These are phyloP conservation scores for Pelecanoides urinatrix DNA, from an alignment of 2,113 vertebrate genomes.

Conservation along the genomic window DNA sequence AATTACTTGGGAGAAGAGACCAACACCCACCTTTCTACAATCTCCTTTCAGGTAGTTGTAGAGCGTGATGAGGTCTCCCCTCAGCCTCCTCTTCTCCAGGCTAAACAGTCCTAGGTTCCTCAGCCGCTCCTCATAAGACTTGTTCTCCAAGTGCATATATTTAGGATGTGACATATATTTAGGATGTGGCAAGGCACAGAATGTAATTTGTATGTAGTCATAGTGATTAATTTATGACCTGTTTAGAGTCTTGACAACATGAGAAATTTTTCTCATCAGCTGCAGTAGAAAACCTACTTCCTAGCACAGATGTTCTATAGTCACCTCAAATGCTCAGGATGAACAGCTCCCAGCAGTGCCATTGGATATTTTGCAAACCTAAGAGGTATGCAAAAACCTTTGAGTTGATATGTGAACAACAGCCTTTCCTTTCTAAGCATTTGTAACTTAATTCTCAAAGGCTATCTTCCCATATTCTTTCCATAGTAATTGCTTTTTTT, in stretches of 20 bases:
- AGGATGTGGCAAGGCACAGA: not conserved
- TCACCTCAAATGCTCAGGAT: not conserved
- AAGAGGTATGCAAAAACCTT: not conserved
- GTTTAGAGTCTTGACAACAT: not conserved
- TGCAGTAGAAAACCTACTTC: not conserved
- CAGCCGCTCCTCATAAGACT: no score
- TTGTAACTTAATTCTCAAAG: not conserved
- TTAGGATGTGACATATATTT: not conserved
- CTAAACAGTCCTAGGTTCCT: no score
- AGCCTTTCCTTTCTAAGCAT: not conserved
- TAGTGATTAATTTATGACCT: not conserved
- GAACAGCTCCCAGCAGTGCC: not conserved
- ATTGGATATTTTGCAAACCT: not conserved
- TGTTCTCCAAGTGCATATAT: no score
- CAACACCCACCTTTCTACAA: no score
- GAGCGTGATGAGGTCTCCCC: no score
- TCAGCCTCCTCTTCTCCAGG: no score
- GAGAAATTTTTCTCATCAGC: not conserved
- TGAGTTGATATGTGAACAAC: not conserved
- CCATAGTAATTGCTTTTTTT: not conserved
- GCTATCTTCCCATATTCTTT: not conserved
- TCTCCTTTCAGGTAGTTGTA: no score
- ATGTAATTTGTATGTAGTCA: not conserved
- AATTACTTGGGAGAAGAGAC: no score
- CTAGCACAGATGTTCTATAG: not conserved